Conservation (phyloP, 2,888 invertebrate species). For the Desoria tigrina region DNA sequence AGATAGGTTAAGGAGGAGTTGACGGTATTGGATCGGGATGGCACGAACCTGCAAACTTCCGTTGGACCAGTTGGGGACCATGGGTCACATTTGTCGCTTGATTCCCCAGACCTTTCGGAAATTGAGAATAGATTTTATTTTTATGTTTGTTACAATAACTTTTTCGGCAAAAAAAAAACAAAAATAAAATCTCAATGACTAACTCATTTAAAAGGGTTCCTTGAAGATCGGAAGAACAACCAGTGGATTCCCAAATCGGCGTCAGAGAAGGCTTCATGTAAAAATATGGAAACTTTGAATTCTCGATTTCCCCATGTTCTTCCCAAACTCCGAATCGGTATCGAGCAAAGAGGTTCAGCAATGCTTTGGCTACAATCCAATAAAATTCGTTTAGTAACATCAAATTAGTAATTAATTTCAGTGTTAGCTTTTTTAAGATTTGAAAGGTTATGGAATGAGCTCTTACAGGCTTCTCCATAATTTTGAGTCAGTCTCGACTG, state of each 20-base stretch:
- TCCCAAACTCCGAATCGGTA: constrained; percentile 49
- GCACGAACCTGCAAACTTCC: constrained; percentile 37
- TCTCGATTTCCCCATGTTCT: constrained; percentile 46
- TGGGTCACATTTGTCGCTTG: constrained; percentile 25
- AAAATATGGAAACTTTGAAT: constrained; percentile 46
- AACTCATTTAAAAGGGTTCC: constrained; percentile 9
- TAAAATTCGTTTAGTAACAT: too few species aligned
- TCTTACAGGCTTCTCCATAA: constrained; percentile 26
- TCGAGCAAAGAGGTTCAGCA: constrained; percentile 43
- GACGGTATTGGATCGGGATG: constrained; percentile 24
- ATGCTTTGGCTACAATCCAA: constrained; percentile 38
- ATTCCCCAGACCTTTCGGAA: constrained; percentile 11
- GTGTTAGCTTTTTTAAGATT: too few species aligned
- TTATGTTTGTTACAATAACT: neutral
- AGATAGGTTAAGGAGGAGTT: constrained; percentile 43
- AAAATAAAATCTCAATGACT: neutral
- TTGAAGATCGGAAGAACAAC: constrained; percentile 27
- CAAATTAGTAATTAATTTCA: too few species aligned
- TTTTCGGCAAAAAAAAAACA: neutral
- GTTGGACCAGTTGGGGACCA: constrained; percentile 12
- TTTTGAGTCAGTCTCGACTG: neutral
- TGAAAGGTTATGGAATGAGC: too few species aligned
- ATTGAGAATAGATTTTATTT: constrained; percentile 18
- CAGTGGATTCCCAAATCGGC: constrained; percentile 32
- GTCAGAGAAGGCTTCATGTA: constrained; percentile 24